Percentiles rank a stretch among this genome's conserved stretches.
phyloP scores from a whole-genome alignment of 2,113 vertebrate species.

The Orycteropus afer region DNA sequence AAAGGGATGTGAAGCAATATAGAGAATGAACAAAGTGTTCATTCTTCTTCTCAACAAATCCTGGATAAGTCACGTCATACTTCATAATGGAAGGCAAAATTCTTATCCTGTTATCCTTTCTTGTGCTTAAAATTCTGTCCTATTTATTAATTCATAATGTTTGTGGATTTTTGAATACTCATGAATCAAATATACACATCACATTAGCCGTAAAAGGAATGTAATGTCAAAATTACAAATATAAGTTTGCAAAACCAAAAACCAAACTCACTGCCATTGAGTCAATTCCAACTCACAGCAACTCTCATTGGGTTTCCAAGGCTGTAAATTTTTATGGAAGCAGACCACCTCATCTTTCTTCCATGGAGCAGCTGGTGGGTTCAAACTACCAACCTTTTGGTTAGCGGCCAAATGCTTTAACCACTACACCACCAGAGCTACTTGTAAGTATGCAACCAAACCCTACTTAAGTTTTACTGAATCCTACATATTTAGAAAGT shows the following conservation, averaged over 20 bases:
- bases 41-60: conserved; percentile 19
- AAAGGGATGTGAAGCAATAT: neutral
- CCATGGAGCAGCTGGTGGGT: no score
- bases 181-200: neutral
- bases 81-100: neutral
- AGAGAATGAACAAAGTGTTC: neutral
- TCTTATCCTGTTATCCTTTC: neutral
- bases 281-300: no score
- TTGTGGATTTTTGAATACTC: neutral
- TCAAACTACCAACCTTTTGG: no score
- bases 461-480: neutral
- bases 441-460: neutral
- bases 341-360: no score
- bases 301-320: no score
- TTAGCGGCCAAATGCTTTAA: no score
- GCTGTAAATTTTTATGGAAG: no score
- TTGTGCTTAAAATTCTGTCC: conserved; percentile 5
- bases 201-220: conserved; percentile 4
- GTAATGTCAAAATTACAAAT: neutral
- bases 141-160: neutral
- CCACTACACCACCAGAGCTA: no score
- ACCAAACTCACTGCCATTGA: no score
- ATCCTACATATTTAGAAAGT: conserved; percentile 9
- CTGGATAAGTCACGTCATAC: neutral
- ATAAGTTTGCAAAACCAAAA: neutral